Conservation (phyloP, 2,797 vertebrate species). For the Rhodeus uyekii region DNA sequence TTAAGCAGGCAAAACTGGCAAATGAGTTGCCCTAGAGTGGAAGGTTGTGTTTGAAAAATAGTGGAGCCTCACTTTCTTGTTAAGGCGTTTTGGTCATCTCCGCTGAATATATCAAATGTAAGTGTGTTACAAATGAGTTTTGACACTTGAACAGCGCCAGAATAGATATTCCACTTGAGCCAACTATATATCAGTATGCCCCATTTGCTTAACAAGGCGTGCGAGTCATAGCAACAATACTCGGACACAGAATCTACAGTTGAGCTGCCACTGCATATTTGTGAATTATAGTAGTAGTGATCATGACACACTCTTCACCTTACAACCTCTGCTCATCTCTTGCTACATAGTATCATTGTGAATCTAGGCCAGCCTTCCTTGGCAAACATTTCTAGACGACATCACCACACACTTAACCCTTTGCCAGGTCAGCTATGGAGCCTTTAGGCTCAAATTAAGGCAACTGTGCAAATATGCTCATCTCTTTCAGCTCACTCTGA, state of each 20-base stretch:
- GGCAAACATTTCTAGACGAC: conserved; percentile 6
- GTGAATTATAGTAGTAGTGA: background rate
- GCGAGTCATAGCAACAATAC: conserved; percentile 22
- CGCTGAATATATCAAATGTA: conserved; percentile 41
- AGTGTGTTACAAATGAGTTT: conserved; percentile 37
- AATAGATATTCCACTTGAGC: conserved; percentile 31
- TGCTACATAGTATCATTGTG: conserved; percentile 7
- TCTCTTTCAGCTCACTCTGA: background rate
- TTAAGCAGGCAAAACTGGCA: background rate
- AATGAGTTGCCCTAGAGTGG: conserved; percentile 10
- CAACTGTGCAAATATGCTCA: background rate
- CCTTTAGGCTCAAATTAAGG: conserved; percentile 18
- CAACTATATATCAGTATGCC: conserved; percentile 10
- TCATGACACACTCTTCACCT: conserved; percentile 21
- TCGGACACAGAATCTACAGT: background rate
- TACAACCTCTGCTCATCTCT: conserved; percentile 21
- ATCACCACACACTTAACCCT: conserved; percentile 10
- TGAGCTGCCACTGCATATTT: conserved; percentile 24
- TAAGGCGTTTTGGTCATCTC: conserved; percentile 33
- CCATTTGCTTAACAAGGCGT: conserved; percentile 28
- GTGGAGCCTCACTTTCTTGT: conserved; percentile 32
- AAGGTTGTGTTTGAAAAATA: conserved; percentile 2
- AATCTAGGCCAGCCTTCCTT: conserved; percentile 29
- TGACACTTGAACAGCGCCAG: conserved; percentile 31
- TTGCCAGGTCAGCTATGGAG: background rate